These are phyloP conservation scores for Aratinga solstitialis DNA, from an alignment of 2,797 vertebrate species.

Conservation along the genomic window DNA sequence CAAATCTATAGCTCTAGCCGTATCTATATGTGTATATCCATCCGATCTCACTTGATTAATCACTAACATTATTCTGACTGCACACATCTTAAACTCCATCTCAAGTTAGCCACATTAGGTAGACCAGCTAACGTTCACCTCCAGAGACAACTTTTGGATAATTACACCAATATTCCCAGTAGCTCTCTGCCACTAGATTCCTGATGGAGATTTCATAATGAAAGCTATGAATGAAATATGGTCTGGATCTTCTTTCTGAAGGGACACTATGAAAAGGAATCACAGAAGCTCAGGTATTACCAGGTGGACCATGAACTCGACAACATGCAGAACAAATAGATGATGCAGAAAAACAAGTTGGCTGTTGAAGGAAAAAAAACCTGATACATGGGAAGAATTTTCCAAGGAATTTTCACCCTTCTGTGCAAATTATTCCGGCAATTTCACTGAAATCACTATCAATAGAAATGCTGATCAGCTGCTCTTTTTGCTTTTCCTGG, in stretches of 20 bases:
- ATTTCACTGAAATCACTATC: neutral
- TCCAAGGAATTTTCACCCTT: slow-evolving; percentile 9
- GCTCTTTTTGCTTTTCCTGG: neutral
- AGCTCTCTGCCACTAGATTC: slow-evolving; percentile 12
- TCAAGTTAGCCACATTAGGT: neutral
- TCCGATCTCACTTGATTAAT: neutral
- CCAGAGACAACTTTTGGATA: neutral
- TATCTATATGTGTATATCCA: neutral
- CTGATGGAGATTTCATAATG: neutral
- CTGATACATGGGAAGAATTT: neutral
- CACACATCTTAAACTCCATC: neutral
- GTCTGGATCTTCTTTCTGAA: slow-evolving; percentile 15
- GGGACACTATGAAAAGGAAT: neutral
- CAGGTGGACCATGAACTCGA: neutral
- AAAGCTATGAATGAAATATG: neutral
- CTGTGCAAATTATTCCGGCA: slow-evolving; percentile 19
- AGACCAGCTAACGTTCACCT: neutral
- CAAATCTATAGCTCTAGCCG: neutral
- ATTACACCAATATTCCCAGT: neutral
- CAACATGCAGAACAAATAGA: slow-evolving; percentile 31
- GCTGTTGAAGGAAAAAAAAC: slow-evolving; percentile 1
- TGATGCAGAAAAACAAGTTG: neutral
- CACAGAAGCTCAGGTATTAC: neutral
- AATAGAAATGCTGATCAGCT: slow-evolving; percentile 6
- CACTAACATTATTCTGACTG: neutral